Evolutionary conservation across 2,888 invertebrate species (phyloP).

Genomic region (Eilema caniola): DNA sequence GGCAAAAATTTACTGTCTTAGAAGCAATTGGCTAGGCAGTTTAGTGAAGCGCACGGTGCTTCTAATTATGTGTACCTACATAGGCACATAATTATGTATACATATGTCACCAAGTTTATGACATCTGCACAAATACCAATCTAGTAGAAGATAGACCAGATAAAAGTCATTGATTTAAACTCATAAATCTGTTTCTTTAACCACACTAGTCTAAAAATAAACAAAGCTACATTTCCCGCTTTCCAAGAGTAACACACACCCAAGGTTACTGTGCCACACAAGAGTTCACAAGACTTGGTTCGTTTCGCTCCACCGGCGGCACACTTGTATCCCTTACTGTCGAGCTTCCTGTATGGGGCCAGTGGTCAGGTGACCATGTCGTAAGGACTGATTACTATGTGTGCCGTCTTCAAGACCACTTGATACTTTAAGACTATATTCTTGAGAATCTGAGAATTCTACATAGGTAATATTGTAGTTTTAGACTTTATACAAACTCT

Average conservation of each 20-base stretch:
- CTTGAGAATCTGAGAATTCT: no score
- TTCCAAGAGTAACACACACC: constrained; percentile 17
- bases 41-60: no score
- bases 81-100: no score
- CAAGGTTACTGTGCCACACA: constrained; percentile 20
- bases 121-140: no score
- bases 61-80: no score
- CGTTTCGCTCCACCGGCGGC: constrained; percentile 37
- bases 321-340: constrained; percentile 46
- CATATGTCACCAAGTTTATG: no score
- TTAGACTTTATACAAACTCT: no score
- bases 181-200: not conserved
- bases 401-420: constrained; percentile 38
- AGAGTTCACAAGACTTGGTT: constrained; percentile 25
- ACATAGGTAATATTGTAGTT: no score
- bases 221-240: not conserved
- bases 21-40: no score
- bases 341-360: constrained; percentile 21
- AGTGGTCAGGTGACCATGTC: constrained; percentile 26
- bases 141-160: no score
- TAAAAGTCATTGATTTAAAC: no score
- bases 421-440: not conserved
- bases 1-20: no score
- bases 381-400: constrained; percentile 46
- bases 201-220: not conserved